Percentiles rank a stretch among this genome's conserved stretches.
phyloP scores from a whole-genome alignment of 1,140 invertebrate genomes.

The Bombus affinis region DNA sequence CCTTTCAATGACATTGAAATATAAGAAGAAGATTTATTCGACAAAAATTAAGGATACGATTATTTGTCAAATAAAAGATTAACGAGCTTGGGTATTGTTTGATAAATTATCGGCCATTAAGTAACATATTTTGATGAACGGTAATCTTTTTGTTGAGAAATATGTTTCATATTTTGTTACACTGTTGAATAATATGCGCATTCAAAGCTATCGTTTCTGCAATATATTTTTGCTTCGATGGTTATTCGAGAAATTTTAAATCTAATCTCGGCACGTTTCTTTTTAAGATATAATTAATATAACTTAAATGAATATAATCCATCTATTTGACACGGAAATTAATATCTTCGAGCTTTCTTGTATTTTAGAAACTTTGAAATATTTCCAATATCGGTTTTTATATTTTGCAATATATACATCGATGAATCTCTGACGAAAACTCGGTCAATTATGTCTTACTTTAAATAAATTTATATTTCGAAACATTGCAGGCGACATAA shows the following conservation, averaged over 20 bases:
- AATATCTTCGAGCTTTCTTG: not conserved
- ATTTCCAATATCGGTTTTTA: not conserved
- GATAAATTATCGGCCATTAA: not conserved
- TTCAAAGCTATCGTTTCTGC: too few relatives aligned
- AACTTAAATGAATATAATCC: not conserved
- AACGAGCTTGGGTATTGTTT: not conserved
- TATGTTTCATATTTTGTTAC: not conserved
- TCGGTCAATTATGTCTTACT: too few relatives aligned
- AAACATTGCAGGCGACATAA: not conserved
- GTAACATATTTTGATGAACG: not conserved
- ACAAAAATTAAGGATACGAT: not conserved
- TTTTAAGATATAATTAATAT: not conserved
- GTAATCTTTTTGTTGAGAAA: not conserved
- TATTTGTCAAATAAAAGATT: not conserved
- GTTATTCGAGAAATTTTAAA: not conserved
- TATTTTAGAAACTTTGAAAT: not conserved
- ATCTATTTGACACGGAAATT: not conserved
- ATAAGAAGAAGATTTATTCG: not conserved
- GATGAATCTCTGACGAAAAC: too few relatives aligned
- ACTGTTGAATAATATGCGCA: not conserved
- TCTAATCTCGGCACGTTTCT: not conserved
- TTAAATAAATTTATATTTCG: not conserved
- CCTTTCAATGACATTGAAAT: not conserved
- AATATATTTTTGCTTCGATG: not conserved
- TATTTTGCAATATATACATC: too few relatives aligned